Conservation (phyloP, 2,797 vertebrate genomes). For the Lepilemur septentrionalis region DNA sequence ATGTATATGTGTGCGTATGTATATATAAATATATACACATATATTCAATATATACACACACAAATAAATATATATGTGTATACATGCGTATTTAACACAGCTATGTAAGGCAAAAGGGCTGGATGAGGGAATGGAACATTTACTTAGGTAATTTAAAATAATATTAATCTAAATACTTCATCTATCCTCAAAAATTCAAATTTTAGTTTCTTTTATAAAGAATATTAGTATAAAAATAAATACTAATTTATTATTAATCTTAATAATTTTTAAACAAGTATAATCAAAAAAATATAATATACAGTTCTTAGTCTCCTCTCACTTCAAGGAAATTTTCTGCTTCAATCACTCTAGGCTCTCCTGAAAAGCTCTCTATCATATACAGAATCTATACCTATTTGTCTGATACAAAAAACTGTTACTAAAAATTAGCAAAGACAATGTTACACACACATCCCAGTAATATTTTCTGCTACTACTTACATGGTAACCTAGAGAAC, state of each 20-base stretch:
- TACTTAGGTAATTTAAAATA: conserved; percentile 11
- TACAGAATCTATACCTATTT: background rate
- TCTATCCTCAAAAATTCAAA: conserved; percentile 12
- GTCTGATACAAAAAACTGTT: background rate
- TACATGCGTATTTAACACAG: background rate
- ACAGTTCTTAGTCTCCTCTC: conserved; percentile 7
- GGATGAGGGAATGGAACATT: background rate
- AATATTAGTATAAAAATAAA: background rate
- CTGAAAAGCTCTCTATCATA: background rate
- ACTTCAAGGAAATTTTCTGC: background rate
- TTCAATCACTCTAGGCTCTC: background rate
- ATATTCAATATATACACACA: no score
- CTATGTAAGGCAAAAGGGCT: background rate
- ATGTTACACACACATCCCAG: background rate
- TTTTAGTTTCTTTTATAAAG: background rate
- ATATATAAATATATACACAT: background rate
- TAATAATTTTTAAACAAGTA: conserved; percentile 33
- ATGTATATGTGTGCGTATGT: background rate
- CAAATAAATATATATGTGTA: background rate
- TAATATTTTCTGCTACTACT: conserved; percentile 16
- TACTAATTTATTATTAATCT: background rate
- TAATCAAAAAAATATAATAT: conserved; percentile 15
- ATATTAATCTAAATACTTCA: conserved; percentile 13
- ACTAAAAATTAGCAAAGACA: conserved; percentile 13
- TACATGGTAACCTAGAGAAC: background rate